These are phyloP conservation scores for Tetramorium simillimum DNA, from an alignment of 1,140 invertebrate species.

Conservation along the genomic window DNA sequence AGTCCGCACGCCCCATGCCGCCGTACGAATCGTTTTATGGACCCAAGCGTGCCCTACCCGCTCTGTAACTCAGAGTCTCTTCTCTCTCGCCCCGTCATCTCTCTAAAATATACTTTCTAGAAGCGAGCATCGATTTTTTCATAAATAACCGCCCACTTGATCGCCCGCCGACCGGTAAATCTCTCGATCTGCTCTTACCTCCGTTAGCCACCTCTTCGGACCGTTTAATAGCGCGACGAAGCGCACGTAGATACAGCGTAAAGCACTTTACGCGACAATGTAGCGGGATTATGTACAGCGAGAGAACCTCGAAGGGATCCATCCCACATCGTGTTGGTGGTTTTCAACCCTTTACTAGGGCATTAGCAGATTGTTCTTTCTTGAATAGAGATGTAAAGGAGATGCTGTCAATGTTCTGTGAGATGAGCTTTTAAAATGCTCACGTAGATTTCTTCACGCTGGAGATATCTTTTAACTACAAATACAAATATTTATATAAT, in stretches of 20 bases:
- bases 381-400: slow-evolving; percentile 1
- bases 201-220: neutral
- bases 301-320: slow-evolving; percentile 44
- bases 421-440: neutral
- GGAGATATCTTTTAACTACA: neutral
- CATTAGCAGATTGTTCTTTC: slow-evolving; percentile 47
- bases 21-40: slow-evolving; percentile 74
- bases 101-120: slow-evolving; percentile 72
- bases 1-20: slow-evolving; percentile 58
- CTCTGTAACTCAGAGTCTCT: slow-evolving; percentile 7
- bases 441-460: neutral
- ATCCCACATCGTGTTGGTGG: slow-evolving; percentile 25
- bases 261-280: slow-evolving; percentile 60
- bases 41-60: neutral
- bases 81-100: slow-evolving; percentile 19
- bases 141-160: slow-evolving; percentile 74
- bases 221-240: slow-evolving; percentile 59
- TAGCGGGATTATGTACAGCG: slow-evolving; percentile 58
- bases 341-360: slow-evolving; percentile 53
- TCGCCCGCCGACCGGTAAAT: slow-evolving; percentile 63
- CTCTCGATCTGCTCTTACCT: slow-evolving; percentile 64
- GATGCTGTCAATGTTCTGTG: neutral
- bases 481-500: neutral
- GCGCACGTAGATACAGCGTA: slow-evolving; percentile 38
- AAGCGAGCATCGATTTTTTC: slow-evolving; percentile 74